Evolutionary conservation across 2,888 invertebrate species (phyloP), one percentile per base, ranked within the genome.

Genomic region (Oeneis ivallda): DNA sequence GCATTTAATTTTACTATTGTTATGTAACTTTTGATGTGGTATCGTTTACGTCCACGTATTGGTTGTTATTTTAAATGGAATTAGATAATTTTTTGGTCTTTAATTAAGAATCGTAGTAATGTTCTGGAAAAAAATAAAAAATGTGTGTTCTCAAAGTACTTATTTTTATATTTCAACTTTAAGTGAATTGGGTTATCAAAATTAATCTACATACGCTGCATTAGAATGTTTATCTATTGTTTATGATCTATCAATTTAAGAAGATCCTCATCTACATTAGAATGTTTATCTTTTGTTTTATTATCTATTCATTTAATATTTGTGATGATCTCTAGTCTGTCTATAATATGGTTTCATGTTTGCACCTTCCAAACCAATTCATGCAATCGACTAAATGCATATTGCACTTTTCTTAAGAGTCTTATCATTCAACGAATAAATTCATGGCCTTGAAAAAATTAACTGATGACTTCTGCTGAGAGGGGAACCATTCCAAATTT

Each of bases 251-350:
- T 52, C 37, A 26, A 26, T 26, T 26, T 26, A 26, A 26, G 26
- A 26, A 26, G 26, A 26, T 26, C 2, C 5, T 0, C 5, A 26
- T 26, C 26, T 26, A 26, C 26, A 79, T 71, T 68, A 63, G 76
- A 78, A 79, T 78, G 78, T 76, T 76, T 79, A 79, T 65, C 64
- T 2, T 54, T 53, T 26, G 50, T 11, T 59, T 64, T 32, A 37
- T 17, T 19, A 39, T 26, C 19, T 64, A 17, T 49, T 10, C 17
- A 10, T 56, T 41, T 8, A 19, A 17, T 19, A 56, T 11, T 71
- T 64, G 68, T 66, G 68, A 70, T 79, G 79, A 83, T 82, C 79
- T 80, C 81, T 77, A 56, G 69, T 72, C 67, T 64, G 65, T 75
- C 75, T 82, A 74, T 74, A 69, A 41, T 57, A 58, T 58, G 5